Conservation (phyloP, 2,797 vertebrate species). For the Vespertilio murinus region DNA sequence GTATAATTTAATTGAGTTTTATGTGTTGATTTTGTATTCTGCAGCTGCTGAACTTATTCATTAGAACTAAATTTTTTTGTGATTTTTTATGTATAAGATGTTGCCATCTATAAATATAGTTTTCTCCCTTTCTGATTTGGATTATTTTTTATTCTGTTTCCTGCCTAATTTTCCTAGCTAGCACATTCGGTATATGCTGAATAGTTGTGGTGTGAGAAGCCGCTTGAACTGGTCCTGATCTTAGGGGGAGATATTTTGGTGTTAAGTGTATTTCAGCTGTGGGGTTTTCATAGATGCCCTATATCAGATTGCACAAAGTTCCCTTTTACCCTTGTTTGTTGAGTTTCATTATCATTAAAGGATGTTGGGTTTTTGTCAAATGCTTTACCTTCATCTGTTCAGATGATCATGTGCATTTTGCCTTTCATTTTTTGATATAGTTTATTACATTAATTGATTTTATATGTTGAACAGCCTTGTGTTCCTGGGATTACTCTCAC, state of each 20-base stretch:
- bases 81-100: neutral
- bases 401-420: neutral
- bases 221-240: neutral
- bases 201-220: neutral
- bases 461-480: neutral
- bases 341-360: neutral
- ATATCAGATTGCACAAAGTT: neutral
- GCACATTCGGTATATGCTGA: neutral
- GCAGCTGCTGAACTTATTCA: neutral
- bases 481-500: neutral
- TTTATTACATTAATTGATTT: conserved; percentile 33
- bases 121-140: neutral
- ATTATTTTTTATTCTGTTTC: neutral
- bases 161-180: neutral
- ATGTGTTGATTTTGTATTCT: conserved; percentile 8
- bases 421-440: neutral
- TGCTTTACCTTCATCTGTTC: neutral
- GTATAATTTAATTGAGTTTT: neutral
- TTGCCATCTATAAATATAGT: neutral
- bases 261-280: neutral
- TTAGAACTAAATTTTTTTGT: neutral
- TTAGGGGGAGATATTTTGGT: neutral
- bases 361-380: neutral
- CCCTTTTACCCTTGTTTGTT: neutral
- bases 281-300: neutral